Percentiles rank a stretch among this genome's conserved stretches.
phyloP scores from a whole-genome alignment of 2,797 vertebrate species.

The Crypturellus tataupa region DNA sequence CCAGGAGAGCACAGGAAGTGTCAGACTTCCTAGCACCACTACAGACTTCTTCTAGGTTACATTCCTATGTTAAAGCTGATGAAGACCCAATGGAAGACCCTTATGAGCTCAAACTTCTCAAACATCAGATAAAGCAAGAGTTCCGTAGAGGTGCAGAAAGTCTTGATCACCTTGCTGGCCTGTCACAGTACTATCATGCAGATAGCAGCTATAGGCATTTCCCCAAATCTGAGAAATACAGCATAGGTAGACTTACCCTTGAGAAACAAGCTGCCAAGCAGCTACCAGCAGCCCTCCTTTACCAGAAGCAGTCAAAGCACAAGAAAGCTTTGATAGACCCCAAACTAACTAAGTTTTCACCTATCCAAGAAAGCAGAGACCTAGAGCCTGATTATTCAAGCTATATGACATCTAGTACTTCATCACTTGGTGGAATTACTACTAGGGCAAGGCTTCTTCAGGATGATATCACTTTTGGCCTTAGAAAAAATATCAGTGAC shows the following conservation, averaged over 20 bases:
- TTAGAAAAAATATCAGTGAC: slow-evolving; percentile 96
- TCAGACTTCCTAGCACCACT: slow-evolving; percentile 93
- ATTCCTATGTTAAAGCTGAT: slow-evolving; percentile 93
- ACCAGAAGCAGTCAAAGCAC: slow-evolving; percentile 97
- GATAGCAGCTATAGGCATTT: slow-evolving; percentile 95
- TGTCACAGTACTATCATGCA: slow-evolving; percentile 93
- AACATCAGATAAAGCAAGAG: slow-evolving; percentile 99
- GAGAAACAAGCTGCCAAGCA: slow-evolving; percentile 99
- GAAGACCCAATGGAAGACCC: slow-evolving; percentile 99
- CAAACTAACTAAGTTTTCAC: slow-evolving; percentile 96
- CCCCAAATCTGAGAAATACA: slow-evolving; percentile 97
- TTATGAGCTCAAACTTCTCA: slow-evolving; percentile 96
- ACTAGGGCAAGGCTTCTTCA: slow-evolving; percentile 95
- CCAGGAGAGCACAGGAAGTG: slow-evolving; percentile 93
- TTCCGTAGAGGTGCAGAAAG: slow-evolving; percentile 95
- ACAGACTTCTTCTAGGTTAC: slow-evolving; percentile 88
- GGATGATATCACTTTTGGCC: slow-evolving; percentile 97
- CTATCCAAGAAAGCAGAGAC: slow-evolving; percentile 96
- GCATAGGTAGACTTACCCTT: slow-evolving; percentile 96
- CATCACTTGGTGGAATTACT: slow-evolving; percentile 91
- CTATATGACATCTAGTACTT: slow-evolving; percentile 91
- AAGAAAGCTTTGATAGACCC: slow-evolving; percentile 95
- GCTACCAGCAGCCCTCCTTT: slow-evolving; percentile 93
- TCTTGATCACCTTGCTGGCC: slow-evolving; percentile 92
- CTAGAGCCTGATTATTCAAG: slow-evolving; percentile 93